phyloP scores from a whole-genome alignment of 2,797 vertebrate species.

The Apogon talboti region DNA sequence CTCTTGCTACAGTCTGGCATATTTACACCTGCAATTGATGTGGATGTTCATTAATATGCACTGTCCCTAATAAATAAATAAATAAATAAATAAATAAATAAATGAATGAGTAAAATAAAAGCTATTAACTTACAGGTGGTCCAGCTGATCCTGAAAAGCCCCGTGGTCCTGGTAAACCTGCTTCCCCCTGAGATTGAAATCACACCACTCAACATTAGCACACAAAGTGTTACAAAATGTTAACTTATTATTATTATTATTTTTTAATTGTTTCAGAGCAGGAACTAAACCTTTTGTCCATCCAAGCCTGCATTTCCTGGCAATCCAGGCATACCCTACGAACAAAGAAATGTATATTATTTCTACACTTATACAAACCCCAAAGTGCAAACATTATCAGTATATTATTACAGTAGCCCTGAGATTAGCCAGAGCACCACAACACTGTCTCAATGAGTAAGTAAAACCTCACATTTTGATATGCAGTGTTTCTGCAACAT shows the following conservation, averaged over 20 bases:
- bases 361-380: too few relatives aligned
- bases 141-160: constrained; percentile 89
- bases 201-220: constrained; percentile 12
- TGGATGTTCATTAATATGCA: too few relatives aligned
- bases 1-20: too few relatives aligned
- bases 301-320: constrained; percentile 88
- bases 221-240: neutral
- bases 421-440: too few relatives aligned
- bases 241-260: neutral
- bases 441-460: too few relatives aligned
- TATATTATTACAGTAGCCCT: too few relatives aligned
- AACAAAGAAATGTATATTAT: constrained; percentile 28
- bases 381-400: too few relatives aligned
- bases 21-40: too few relatives aligned
- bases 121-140: constrained; percentile 82
- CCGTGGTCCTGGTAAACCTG: constrained; percentile 85
- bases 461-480: constrained; percentile 1
- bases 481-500: constrained; percentile 1
- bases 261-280: constrained; percentile 11
- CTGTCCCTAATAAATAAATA: too few relatives aligned
- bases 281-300: constrained; percentile 88
- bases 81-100: too few relatives aligned
- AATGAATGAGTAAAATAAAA: too few relatives aligned
- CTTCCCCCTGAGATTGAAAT: constrained; percentile 87
- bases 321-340: constrained; percentile 91